Evolutionary conservation across 1,140 invertebrate genomes (phyloP).

Genomic region (Asobara japonica): DNA sequence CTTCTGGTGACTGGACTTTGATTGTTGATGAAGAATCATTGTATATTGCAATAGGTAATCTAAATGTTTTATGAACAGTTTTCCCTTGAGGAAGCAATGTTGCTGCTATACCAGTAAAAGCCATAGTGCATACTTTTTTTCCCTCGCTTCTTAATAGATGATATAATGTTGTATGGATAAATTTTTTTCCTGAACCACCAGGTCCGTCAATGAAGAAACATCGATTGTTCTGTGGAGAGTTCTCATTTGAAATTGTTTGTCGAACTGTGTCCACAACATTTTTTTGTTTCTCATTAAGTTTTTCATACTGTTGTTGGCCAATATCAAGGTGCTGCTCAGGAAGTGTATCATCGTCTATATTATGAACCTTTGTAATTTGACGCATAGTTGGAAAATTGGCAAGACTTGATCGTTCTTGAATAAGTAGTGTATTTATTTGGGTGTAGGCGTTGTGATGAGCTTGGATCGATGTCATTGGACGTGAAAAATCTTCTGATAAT

Average conservation of each 20-base stretch:
- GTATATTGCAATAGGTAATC: conserved; percentile 34
- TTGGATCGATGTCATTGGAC: neutral
- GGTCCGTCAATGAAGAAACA: neutral
- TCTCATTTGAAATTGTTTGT: neutral
- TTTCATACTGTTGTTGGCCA: neutral
- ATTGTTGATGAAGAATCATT: conserved; percentile 36
- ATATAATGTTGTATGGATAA: too few species aligned
- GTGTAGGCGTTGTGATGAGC: neutral
- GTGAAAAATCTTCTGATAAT: conserved; percentile 24
- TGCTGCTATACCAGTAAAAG: neutral
- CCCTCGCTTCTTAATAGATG: neutral
- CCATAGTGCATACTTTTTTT: neutral
- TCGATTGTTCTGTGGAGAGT: neutral
- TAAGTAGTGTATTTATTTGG: neutral
- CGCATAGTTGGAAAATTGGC: neutral
- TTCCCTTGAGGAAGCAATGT: conserved; percentile 38
- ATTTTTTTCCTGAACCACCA: too few species aligned
- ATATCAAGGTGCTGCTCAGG: neutral
- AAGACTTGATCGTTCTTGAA: neutral
- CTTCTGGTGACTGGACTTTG: conserved; percentile 45
- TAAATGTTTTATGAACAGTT: too few species aligned
- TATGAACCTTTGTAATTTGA: neutral
- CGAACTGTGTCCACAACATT: neutral
- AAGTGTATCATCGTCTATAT: neutral
- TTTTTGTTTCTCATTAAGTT: neutral